Evolutionary conservation across 2,888 invertebrate species (phyloP), one percentile per base, ranked within the genome.

Genomic region (Aricia artaxerxes): DNA sequence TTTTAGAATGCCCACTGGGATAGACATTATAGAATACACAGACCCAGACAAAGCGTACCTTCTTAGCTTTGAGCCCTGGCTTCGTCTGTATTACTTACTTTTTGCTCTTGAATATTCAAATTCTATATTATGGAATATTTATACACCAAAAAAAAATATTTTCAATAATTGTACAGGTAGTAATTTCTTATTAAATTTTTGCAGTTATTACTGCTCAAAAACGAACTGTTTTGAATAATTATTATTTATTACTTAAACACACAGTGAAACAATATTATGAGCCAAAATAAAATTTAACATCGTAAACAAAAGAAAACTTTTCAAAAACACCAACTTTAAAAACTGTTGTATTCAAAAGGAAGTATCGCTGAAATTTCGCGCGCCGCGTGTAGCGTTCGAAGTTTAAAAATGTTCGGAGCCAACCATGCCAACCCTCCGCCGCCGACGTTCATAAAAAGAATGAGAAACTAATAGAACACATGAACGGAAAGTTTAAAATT

Each of bases 381-480:
- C 31, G 38, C n/a, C 2, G 49, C 35, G 13, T 57, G 49, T 57
- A 53, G 53, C 24, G 44, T 16, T 40, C 13, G 49, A 75, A 57
- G 53, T 53, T 76, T 38, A 38, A 57, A 76, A 75, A 75, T 49
- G 57, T 76, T 49, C 16, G 31, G 6, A 53, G 31, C 53, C 31
- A 75, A 49, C 75, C 31, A 64, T 75, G 31, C 53, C 31, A 75
- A 49, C 75, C 31, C 75, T 75, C 53, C 53, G 69, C 49, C 44
- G 75, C 44, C 44, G 44, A 13, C 79, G 75, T 64, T 24, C 24
- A 61, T 64, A 79, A 79, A 79, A 76, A 79, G 79, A 75, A 79
- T 79, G 79, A 35, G 79, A 64, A 75, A 79, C 79, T 79, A 76
- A 79, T 76, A 79, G 64, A 79, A 79, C 79, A 79, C 75, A 79